Base-by-base conservation (phyloP, 2,797 vertebrate genomes). In the Nannoperca obscura region DNA sequence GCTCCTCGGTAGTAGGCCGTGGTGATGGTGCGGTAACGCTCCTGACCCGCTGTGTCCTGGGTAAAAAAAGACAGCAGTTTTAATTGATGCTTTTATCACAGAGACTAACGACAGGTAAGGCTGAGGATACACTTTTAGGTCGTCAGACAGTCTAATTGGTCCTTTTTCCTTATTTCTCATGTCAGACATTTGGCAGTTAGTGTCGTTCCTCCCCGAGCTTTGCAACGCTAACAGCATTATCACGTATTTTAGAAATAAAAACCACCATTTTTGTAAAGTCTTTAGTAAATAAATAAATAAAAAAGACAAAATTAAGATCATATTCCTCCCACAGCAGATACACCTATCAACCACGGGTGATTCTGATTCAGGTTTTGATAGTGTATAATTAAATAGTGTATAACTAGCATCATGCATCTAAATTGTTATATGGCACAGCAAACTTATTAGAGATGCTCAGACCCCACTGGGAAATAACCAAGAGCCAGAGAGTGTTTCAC, bases 1-100 rank as follows among this genome's bases (percentile, higher is more conserved):
- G 98, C 97, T 0, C 98, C 98, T 3, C 97, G 93, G 93, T 99
- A 99, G 85, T 99, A 99, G 50, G 98, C 98, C 0, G 98, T 99
- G 87, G 98, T 99, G 94, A 99, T 99, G 83, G 98, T 99, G 68
- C 97, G 94, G 93, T 99, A 99, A 55, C 98, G 95, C 83, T 99
- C 98, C 90, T 99, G 98, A 1, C 97, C 97, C 0, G 98, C 97
- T 0, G 98, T 99, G 92, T 99, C 98, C 97, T 99, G 87, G 0
- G 62, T 3, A 32, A 24, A 57, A 40, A 57, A 47, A 54, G 24
- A 52, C 22, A 65, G 17, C 19, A 55, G 11, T 40, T 65, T 67
- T 71, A 12, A 32, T 42, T 14, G 17, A 47, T 5, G 14, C 10
- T 19, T 53, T 52, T 57, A 4, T 40, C 22, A 60, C 3, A 32